phyloP scores from a whole-genome alignment of 2,113 vertebrate species.

The Bucco capensis region DNA sequence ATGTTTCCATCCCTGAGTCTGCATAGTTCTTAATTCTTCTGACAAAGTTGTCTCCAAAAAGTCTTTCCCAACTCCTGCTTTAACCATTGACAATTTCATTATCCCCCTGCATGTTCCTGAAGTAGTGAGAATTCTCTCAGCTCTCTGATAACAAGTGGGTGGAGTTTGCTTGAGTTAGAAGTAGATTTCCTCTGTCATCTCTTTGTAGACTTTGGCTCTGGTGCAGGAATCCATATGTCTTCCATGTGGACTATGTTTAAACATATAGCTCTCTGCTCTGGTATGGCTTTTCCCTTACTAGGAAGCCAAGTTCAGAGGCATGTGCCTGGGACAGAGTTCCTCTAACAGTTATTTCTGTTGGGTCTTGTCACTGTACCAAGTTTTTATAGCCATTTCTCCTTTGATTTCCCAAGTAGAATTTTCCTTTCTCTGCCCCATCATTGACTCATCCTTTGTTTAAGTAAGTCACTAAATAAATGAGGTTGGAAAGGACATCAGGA shows the following conservation, averaged over 20 bases:
- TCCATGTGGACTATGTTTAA: neutral
- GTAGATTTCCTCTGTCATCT: neutral
- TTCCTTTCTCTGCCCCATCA: neutral
- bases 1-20: constrained; percentile 20
- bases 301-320: neutral
- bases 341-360: constrained; percentile 15
- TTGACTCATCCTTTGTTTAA: constrained; percentile 4
- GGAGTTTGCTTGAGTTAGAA: neutral
- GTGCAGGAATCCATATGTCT: neutral
- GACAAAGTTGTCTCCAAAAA: neutral
- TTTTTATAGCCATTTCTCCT: neutral
- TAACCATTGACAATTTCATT: neutral
- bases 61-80: neutral
- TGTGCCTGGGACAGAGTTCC: neutral
- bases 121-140: neutral
- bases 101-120: neutral
- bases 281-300: neutral
- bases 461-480: neutral
- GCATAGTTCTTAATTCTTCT: neutral
- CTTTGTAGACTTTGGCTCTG: constrained; percentile 21
- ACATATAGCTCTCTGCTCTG: neutral
- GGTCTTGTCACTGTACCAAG: neutral
- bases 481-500: neutral
- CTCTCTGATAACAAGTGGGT: neutral
- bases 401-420: neutral